Evolutionary conservation across 1,140 invertebrate genomes (phyloP).

Genomic region (Brachionus plicatilis): DNA sequence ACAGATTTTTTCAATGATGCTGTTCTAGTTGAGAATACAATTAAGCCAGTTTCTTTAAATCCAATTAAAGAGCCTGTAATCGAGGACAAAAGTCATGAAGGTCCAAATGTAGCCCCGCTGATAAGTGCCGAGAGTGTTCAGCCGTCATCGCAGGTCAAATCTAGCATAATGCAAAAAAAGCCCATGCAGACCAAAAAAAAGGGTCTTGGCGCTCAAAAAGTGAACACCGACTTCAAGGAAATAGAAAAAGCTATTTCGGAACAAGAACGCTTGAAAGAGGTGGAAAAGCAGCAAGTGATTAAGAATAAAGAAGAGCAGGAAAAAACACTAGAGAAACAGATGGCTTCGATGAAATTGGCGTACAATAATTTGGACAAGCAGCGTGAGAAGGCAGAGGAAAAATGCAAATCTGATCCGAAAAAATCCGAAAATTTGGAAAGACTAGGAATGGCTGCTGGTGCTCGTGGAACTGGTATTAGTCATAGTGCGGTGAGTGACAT

Average conservation of each 20-base stretch:
- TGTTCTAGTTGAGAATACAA: background rate
- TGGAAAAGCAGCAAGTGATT: slow-evolving; percentile 57
- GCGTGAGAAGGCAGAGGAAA: slow-evolving; percentile 70
- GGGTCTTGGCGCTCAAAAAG: slow-evolving; percentile 90
- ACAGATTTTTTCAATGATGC: background rate
- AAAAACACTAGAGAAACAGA: slow-evolving; percentile 55
- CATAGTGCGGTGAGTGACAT: slow-evolving; percentile 89
- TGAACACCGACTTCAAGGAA: slow-evolving; percentile 85
- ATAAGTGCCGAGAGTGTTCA: slow-evolving; percentile 56
- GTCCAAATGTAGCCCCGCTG: slow-evolving; percentile 57
- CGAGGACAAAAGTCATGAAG: slow-evolving; percentile 43
- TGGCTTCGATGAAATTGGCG: slow-evolving; percentile 73
- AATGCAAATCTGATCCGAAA: slow-evolving; percentile 71
- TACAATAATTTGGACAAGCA: slow-evolving; percentile 77
- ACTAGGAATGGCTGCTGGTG: slow-evolving; percentile 81
- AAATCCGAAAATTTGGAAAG: slow-evolving; percentile 83
- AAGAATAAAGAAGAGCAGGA: slow-evolving; percentile 60
- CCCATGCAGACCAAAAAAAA: slow-evolving; percentile 59
- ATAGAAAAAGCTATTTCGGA: slow-evolving; percentile 81
- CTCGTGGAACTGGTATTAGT: slow-evolving; percentile 68
- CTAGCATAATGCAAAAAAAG: slow-evolving; percentile 1
- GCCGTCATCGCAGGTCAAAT: slow-evolving; percentile 47
- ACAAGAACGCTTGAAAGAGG: slow-evolving; percentile 66
- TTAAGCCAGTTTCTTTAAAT: background rate
- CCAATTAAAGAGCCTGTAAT: background rate